A percentile compares a stretch with the other conserved stretches of the same genome.
phyloP scores from a whole-genome alignment of 2,797 vertebrate species.

The Tarsius wallacei region DNA sequence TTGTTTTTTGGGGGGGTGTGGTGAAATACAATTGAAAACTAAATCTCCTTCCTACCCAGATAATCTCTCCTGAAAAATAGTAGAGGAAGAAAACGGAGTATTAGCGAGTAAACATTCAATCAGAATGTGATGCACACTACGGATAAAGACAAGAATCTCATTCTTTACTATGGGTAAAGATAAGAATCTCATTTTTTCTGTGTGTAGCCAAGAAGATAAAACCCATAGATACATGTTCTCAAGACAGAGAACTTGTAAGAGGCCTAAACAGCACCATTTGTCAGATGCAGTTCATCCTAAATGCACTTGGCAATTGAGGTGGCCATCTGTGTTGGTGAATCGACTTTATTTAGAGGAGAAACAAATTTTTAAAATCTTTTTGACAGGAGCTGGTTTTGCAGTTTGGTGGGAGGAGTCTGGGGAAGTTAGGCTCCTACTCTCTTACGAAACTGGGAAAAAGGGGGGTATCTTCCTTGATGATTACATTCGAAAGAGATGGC shows the following conservation, averaged over 20 bases:
- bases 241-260: background rate
- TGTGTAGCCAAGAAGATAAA: background rate
- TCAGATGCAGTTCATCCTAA: background rate
- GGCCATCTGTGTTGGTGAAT: too few relatives aligned
- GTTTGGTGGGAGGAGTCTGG: background rate
- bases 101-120: background rate
- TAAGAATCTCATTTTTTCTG: background rate
- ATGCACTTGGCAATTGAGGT: background rate
- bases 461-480: rapidly evolving
- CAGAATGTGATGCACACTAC: background rate
- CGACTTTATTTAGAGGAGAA: background rate
- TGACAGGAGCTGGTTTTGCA: background rate
- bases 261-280: background rate
- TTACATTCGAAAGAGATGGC: background rate
- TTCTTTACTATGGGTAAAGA: background rate
- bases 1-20: background rate
- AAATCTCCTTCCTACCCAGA: background rate
- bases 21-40: background rate
- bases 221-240: background rate
- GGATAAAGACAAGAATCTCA: background rate
- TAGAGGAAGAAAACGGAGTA: background rate
- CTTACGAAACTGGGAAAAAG: background rate
- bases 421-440: rapidly evolving
- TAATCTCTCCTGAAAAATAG: background rate
- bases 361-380: background rate